These are phyloP conservation scores for Onychorhynchus coronatus DNA, from an alignment of 2,113 vertebrate species.

Conservation along the genomic window DNA sequence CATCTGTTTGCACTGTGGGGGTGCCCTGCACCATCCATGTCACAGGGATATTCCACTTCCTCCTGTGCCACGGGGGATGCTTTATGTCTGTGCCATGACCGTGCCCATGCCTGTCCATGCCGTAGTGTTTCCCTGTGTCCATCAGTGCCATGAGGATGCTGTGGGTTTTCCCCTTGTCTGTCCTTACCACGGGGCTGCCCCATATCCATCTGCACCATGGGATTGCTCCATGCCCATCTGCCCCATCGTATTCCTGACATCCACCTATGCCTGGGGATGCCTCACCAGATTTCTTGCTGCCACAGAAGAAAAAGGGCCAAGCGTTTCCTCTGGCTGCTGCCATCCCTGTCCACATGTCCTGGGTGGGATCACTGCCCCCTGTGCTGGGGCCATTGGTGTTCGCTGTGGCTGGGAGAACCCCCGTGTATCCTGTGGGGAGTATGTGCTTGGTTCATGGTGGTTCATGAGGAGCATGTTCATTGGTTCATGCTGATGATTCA, in stretches of 20 bases:
- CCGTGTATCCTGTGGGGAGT: accelerated
- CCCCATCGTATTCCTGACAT: accelerated
- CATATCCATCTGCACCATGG: accelerated
- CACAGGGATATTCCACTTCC: background rate
- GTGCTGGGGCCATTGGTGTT: accelerated
- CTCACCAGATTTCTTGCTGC: background rate
- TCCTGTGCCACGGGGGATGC: background rate
- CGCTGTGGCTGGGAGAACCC: background rate
- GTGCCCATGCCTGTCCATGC: accelerated
- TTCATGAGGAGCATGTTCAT: accelerated
- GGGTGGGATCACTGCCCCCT: background rate
- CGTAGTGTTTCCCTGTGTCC: accelerated
- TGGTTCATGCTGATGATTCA: accelerated
- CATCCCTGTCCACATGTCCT: background rate
- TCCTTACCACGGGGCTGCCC: background rate
- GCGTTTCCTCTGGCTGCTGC: background rate
- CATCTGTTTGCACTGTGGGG: accelerated
- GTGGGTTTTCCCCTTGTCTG: background rate
- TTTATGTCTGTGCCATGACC: background rate
- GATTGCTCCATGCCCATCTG: background rate
- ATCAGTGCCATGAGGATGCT: background rate
- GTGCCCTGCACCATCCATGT: background rate
- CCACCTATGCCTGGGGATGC: background rate
- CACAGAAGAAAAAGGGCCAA: background rate
- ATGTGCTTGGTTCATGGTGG: accelerated